Percentiles rank a stretch among this genome's conserved stretches.
phyloP scores from a whole-genome alignment of 2,888 invertebrate genomes.

The Parnassius apollo region DNA sequence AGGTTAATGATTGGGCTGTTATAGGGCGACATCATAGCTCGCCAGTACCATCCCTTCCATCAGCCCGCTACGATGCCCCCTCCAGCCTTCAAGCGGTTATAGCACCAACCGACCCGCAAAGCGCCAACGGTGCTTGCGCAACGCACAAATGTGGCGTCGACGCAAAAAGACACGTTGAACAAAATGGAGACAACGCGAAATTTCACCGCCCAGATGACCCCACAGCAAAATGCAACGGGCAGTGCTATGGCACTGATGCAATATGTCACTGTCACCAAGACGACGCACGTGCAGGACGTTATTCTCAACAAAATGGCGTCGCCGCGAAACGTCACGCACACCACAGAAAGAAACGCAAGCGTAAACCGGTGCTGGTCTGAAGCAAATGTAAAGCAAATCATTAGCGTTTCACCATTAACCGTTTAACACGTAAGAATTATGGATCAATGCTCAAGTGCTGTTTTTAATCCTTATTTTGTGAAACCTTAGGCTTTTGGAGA shows the following conservation, averaged over 20 bases:
- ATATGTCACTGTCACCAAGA: background rate
- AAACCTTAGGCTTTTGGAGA: conserved; percentile 34
- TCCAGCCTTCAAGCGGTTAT: conserved; percentile 71
- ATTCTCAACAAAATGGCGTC: conserved; percentile 31
- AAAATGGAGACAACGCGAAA: conserved; percentile 23
- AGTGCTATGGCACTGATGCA: background rate
- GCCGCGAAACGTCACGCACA: conserved; percentile 23
- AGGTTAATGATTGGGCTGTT: conserved; percentile 69
- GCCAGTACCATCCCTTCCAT: conserved; percentile 74
- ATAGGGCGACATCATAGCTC: conserved; percentile 74
- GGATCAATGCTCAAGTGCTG: conserved; percentile 49
- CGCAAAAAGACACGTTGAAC: conserved; percentile 14
- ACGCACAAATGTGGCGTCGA: conserved; percentile 38
- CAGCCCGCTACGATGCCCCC: conserved; percentile 67
- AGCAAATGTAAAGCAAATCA: conserved; percentile 28
- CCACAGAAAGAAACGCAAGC: conserved; percentile 62
- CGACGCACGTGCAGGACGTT: background rate
- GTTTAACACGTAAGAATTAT: conserved; percentile 26
- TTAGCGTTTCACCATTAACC: conserved; percentile 34
- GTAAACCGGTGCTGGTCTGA: conserved; percentile 71
- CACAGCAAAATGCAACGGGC: conserved; percentile 10
- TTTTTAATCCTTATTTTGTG: conserved; percentile 34
- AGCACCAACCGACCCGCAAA: conserved; percentile 57
- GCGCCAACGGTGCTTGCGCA: conserved; percentile 33
- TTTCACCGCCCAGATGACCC: conserved; percentile 20